A percentile compares a stretch with the other conserved stretches of the same genome.
Conservation (phyloP, 2,113 vertebrate species). For the Leucopsar rothschildi region DNA sequence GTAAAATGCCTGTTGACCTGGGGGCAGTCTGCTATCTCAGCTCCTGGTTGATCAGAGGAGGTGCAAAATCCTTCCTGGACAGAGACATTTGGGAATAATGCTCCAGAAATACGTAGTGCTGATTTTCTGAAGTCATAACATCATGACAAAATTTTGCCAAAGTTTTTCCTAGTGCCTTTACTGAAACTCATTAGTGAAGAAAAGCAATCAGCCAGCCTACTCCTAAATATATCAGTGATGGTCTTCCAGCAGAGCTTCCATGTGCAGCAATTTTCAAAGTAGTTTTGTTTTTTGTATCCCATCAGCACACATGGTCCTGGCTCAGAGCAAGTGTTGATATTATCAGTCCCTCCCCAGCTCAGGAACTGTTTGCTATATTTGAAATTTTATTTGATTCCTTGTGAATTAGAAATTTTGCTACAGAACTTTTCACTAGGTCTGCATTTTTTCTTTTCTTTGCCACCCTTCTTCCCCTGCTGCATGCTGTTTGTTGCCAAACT, state of each 20-base stretch:
- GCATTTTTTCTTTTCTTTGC: not conserved
- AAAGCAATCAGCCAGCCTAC: not conserved
- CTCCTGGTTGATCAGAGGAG: not conserved
- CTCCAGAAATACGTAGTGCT: accelerated
- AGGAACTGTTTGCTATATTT: not conserved
- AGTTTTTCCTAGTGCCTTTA: not conserved
- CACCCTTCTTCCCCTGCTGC: not conserved
- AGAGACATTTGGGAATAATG: not conserved
- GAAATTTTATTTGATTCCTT: not conserved
- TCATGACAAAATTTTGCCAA: not conserved
- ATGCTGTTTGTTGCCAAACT: not conserved
- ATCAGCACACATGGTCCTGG: not conserved
- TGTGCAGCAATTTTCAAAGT: not conserved
- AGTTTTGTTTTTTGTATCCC: not conserved
- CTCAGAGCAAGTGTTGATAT: not conserved
- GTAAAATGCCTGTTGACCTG: not conserved
- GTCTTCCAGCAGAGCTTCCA: not conserved
- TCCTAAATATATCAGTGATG: accelerated
- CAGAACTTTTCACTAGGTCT: not conserved
- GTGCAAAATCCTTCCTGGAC: not conserved
- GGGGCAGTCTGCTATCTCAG: not conserved
- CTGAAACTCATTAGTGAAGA: not conserved
- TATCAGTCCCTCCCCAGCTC: not conserved
- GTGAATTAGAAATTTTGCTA: not conserved
- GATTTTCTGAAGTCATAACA: not conserved